Percentiles rank a stretch among this genome's conserved stretches.
phyloP scores from a whole-genome alignment of 2,113 vertebrate genomes.

The Vulpes vulpes region DNA sequence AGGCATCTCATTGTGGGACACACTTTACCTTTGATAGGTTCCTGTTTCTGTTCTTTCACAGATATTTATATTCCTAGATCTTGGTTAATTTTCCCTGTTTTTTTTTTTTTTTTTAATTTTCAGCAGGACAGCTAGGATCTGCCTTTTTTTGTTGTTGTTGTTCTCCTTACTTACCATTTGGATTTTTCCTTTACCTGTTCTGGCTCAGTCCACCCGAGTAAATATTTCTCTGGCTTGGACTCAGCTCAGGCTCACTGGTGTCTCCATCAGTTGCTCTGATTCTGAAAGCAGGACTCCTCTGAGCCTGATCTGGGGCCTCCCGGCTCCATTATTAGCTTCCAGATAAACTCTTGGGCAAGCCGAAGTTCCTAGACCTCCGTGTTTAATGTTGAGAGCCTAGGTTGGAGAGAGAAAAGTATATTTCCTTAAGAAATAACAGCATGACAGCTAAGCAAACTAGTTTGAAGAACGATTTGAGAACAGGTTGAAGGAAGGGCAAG shows the following conservation, averaged over 20 bases:
- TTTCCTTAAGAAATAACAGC: not conserved
- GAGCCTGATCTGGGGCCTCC: not conserved
- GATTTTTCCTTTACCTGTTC: conserved; percentile 17
- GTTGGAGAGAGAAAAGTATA: not conserved
- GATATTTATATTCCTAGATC: not conserved
- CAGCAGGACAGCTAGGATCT: not conserved
- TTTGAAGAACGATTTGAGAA: not conserved
- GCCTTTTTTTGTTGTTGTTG: not conserved
- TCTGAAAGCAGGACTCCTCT: conserved; percentile 17
- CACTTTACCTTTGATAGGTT: not conserved
- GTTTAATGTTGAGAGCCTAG: not conserved
- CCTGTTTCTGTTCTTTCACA: not conserved
- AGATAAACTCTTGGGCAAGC: conserved; percentile 3
- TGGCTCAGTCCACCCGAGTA: not conserved
- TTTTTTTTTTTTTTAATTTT: not conserved
- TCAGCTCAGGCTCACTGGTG: not conserved
- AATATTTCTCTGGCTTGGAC: not conserved
- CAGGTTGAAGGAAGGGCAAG: not conserved
- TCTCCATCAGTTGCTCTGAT: not conserved
- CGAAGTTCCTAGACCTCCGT: not conserved
- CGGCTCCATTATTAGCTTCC: not conserved
- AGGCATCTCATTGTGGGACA: not conserved
- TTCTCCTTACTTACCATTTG: not conserved
- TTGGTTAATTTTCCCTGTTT: not conserved
- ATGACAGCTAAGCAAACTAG: not conserved